Conservation (phyloP, 1,140 invertebrate genomes). For the Cydia fagiglandana region DNA sequence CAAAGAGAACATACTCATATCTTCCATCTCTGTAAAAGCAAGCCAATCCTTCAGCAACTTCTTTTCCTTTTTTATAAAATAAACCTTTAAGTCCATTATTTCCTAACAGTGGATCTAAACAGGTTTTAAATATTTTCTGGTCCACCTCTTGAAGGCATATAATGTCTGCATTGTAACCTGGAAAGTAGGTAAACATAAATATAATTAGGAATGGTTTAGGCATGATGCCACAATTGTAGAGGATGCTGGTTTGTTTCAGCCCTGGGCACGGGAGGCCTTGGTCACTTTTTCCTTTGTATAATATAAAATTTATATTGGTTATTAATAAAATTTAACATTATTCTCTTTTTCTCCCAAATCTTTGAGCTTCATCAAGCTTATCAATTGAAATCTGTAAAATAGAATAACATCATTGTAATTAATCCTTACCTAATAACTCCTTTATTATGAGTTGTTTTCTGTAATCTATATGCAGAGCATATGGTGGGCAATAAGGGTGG, state of each 20-base stretch:
- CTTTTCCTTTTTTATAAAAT: conserved; percentile 86
- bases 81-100: conserved; percentile 80
- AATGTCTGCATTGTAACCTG: conserved; percentile 93
- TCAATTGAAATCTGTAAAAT: conserved; percentile 9
- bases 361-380: not conserved
- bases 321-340: too few species aligned
- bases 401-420: not conserved
- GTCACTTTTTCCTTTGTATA: too few species aligned
- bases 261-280: too few species aligned
- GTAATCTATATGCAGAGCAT: conserved; percentile 91
- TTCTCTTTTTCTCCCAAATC: too few species aligned
- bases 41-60: conserved; percentile 88
- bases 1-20: conserved; percentile 78
- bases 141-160: conserved; percentile 97
- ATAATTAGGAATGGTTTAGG: not conserved
- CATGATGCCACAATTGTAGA: not conserved
- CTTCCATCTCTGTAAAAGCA: conserved; percentile 85
- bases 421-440: conserved; percentile 86
- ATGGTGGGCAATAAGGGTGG: conserved; percentile 89
- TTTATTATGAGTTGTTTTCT: conserved; percentile 91
- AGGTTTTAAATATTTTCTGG: conserved; percentile 85
- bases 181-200: conserved; percentile 41
- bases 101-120: conserved; percentile 83
- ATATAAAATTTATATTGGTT: too few species aligned
- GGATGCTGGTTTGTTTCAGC: too few species aligned